Base-by-base conservation (phyloP, 2,888 invertebrate species). In the Lordiphosa andalusiaca region DNA sequence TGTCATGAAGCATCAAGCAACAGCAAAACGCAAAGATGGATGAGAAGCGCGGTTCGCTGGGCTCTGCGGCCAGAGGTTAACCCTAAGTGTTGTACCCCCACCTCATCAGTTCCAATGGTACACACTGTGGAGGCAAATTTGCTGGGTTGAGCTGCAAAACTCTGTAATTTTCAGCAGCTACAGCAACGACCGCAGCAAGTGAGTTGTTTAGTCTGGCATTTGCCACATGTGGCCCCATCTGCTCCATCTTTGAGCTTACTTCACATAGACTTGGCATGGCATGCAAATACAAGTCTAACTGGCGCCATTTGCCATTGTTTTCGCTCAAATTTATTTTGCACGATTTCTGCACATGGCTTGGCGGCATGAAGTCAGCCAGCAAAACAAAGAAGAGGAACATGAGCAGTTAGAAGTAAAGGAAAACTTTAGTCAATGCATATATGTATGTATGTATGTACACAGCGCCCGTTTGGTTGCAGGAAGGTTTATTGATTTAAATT, bases 21-120 rank as follows among this genome's bases (percentile, higher is more conserved):
- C 38, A 42, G 53, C 60, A 60, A 67, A 51, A 38, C 44, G 39
- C 25, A 4, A 13, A 19, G 38, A 38, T 9, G 6, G n/a, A 35
- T 1, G 9, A 7, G 41, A 41, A 37, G 49, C 30, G 41, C 37
- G 39, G 44, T n/a, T 9, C 6, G 12, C 21, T 9, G 35, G 62
- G 56, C 57, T 67, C 47, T 59, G 72, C 16, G 78, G 83, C 55
- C 63, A 58, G 44, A 54, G 77, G 83, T 77, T 83, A 80, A 76
- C 77, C 77, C 66, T 71, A 77, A 77, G 77, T 80, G 77, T 80
- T 75, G 77, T 76, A 58, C 67, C 64, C 51, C 62, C 40, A 19
- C 64, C 30, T 19, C 16, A 10, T 42, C 35, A 9, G 41, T 10
- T 42, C 47, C 41, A 51, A 33, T 6, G 39, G 41, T 40, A 47